phyloP scores from a whole-genome alignment of 2,113 vertebrate species.

The Choloepus hoffmanni region DNA sequence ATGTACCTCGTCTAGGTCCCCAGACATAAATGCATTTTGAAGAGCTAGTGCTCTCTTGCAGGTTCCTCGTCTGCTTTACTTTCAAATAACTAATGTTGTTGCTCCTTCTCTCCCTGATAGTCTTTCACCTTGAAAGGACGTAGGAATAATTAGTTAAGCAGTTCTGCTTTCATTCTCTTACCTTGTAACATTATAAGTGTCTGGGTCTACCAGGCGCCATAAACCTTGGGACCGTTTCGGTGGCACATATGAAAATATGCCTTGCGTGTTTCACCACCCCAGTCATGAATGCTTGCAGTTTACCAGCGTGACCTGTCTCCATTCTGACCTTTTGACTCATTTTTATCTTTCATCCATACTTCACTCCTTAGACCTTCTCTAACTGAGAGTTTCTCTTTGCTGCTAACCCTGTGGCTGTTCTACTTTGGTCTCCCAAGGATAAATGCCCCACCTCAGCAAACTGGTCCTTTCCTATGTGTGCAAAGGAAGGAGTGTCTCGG shows the following conservation, averaged over 20 bases:
- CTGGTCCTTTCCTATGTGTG: not conserved
- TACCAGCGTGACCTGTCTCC: not conserved
- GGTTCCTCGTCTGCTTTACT: not conserved
- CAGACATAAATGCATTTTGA: not conserved
- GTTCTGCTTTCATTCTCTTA: not conserved
- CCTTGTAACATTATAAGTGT: not conserved
- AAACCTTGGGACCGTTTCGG: not conserved
- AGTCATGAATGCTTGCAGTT: not conserved
- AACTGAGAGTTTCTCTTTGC: not conserved
- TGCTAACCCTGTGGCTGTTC: not conserved
- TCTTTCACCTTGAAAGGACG: not conserved
- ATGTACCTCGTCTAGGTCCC: not conserved
- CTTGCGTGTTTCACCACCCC: not conserved
- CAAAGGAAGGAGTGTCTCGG: no score
- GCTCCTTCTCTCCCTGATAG: not conserved
- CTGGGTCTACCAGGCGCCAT: not conserved
- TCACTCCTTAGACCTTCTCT: not conserved
- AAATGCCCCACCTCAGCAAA: not conserved
- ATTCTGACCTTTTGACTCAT: not conserved
- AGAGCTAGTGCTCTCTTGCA: not conserved
- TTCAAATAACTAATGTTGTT: not conserved
- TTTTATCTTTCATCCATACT: not conserved
- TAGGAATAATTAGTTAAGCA: not conserved
- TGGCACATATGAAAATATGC: not conserved
- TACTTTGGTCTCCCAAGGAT: not conserved